Conservation (phyloP, 2,888 invertebrate species). For the Acanthosepion lycidas region DNA sequence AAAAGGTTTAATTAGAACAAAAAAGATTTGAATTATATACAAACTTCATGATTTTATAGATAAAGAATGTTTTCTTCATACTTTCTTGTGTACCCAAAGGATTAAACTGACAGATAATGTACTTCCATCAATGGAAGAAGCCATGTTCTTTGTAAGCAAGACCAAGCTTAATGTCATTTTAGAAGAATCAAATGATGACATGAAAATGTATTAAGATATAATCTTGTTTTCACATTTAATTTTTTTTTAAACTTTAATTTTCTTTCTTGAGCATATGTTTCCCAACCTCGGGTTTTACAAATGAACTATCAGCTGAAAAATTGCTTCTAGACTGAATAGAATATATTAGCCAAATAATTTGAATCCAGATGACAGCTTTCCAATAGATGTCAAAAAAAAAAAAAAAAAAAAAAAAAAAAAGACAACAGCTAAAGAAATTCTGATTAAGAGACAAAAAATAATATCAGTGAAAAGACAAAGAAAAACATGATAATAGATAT, state of each 20-base stretch:
- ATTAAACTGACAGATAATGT: neutral
- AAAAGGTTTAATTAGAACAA: too few relatives aligned
- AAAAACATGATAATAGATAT: neutral
- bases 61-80: neutral
- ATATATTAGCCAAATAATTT: neutral
- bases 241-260: too few relatives aligned
- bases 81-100: neutral
- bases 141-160: neutral
- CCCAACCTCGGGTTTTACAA: neutral
- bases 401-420: neutral
- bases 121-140: neutral
- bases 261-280: neutral
- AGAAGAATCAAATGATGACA: neutral
- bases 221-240: neutral
- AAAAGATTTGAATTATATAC: too few relatives aligned
- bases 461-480: neutral
- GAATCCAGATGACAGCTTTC: neutral
- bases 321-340: neutral
- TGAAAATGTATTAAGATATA: neutral
- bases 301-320: neutral
- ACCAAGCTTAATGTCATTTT: neutral
- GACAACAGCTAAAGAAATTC: neutral
- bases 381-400: neutral
- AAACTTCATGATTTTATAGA: too few relatives aligned
- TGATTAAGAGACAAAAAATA: neutral